Evolutionary conservation across 2,797 vertebrate species (phyloP).

Genomic region (Gadopsis marmoratus): DNA sequence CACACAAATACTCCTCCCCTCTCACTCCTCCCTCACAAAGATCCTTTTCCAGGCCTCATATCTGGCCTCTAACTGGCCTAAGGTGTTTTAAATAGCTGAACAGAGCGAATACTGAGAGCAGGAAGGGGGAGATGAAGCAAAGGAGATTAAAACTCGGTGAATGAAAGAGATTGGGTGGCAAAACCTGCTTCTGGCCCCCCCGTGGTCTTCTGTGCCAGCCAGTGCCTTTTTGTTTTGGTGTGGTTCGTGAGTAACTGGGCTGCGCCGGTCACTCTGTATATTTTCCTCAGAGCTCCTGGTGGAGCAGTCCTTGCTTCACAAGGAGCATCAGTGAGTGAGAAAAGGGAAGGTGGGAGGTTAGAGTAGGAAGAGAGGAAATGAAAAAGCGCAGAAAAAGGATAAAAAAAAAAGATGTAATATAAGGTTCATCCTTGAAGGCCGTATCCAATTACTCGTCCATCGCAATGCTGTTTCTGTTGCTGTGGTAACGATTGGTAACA

Average conservation of each 20-base stretch:
- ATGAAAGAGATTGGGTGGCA: conserved; percentile 34
- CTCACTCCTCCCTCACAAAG: conserved; percentile 18
- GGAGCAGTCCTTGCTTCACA: conserved; percentile 28
- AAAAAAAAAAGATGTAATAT: conserved; percentile 37
- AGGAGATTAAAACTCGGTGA: conserved; percentile 60
- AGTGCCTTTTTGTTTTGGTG: conserved; percentile 14
- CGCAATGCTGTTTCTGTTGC: conserved; percentile 51
- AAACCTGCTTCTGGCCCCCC: conserved; percentile 54
- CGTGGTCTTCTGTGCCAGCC: conserved; percentile 36
- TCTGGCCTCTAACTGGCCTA: conserved; percentile 69
- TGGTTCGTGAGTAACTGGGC: conserved; percentile 41
- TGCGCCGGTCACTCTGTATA: conserved; percentile 23
- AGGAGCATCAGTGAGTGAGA: conserved; percentile 26
- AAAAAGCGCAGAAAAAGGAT: conserved; percentile 40
- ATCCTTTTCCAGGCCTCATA: conserved; percentile 62
- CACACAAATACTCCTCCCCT: conserved; percentile 16
- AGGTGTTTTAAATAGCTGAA: conserved; percentile 79
- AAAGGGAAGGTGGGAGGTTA: conserved; percentile 31
- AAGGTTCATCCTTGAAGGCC: conserved; percentile 64
- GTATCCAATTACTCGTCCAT: conserved; percentile 55
- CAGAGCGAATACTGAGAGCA: conserved; percentile 59
- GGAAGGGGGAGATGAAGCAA: conserved; percentile 70
- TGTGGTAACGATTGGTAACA: conserved; percentile 46
- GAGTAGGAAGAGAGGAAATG: conserved; percentile 49
- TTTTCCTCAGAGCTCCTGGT: conserved; percentile 32